Conservation (phyloP, 1,140 invertebrate species). For the Camponotus vicinus region DNA sequence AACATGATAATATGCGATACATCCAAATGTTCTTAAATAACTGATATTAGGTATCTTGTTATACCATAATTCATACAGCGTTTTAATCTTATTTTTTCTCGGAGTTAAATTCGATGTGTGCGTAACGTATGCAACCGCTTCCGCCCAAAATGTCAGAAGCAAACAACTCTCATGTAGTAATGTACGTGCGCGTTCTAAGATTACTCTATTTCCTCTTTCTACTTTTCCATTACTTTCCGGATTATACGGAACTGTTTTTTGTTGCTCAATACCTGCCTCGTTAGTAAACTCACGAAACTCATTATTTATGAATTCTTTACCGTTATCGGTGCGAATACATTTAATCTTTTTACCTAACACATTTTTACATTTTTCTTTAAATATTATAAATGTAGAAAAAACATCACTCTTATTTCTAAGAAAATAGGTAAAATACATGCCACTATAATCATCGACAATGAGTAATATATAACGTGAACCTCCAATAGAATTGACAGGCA, state of each 20-base stretch:
- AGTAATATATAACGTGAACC: not conserved
- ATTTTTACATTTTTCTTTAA: constrained; percentile 4
- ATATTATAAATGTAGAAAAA: not conserved
- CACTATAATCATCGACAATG: not conserved
- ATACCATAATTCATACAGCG: not conserved
- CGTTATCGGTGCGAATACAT: not conserved
- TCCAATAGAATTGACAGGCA: not conserved
- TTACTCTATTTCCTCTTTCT: not conserved
- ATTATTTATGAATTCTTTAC: not conserved
- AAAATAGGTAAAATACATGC: constrained; percentile 3
- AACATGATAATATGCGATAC: not conserved
- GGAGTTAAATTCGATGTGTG: not conserved
- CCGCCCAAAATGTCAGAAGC: not conserved
- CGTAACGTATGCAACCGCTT: not conserved
- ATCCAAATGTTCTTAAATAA: not conserved
- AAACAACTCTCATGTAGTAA: not conserved
- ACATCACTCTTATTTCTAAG: constrained; percentile 12
- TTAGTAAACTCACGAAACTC: not conserved
- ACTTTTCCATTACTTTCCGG: constrained; percentile 8
- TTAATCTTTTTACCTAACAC: not conserved
- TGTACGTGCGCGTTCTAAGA: not conserved
- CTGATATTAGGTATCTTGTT: not conserved
- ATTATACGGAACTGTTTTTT: not conserved
- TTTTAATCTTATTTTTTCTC: not conserved
- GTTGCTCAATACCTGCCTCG: not conserved